Evolutionary conservation across 2,113 vertebrate genomes (phyloP).

Genomic region (Misgurnus mizolepis): DNA sequence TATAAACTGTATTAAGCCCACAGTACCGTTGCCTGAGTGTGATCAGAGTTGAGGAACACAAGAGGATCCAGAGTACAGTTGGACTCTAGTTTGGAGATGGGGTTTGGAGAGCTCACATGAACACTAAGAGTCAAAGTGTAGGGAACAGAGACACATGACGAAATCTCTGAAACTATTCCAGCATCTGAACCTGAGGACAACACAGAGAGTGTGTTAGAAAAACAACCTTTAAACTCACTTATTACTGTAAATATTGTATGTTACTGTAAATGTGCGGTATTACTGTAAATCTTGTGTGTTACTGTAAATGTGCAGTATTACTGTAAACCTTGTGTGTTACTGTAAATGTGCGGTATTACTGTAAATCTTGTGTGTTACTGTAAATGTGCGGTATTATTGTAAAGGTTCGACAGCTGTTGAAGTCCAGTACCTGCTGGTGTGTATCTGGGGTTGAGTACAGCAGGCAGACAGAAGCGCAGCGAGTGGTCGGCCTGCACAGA

Average conservation of each 20-base stretch:
- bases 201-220: not conserved
- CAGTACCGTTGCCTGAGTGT: constrained; percentile 73
- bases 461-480: constrained; percentile 78
- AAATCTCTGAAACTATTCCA: constrained; percentile 53
- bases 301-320: too few species aligned
- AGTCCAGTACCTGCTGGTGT: constrained; percentile 65
- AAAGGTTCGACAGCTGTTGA: not conserved
- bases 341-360: too few species aligned
- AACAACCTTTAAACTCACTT: too few species aligned
- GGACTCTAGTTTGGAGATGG: constrained; percentile 76
- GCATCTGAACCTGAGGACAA: constrained; percentile 56
- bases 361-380: too few species aligned
- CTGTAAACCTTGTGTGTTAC: too few species aligned
- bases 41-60: constrained; percentile 66
- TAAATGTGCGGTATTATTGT: too few species aligned
- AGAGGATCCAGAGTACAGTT: constrained; percentile 71
- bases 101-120: constrained; percentile 70
- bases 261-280: too few species aligned
- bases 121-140: constrained; percentile 74
- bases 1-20: not conserved
- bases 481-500: constrained; percentile 67
- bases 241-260: too few species aligned
- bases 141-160: constrained; percentile 66
- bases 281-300: too few species aligned
- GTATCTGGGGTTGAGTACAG: constrained; percentile 63